phyloP scores from a whole-genome alignment of 2,797 vertebrate species.

The Acrossocheilus wenchowensis region DNA sequence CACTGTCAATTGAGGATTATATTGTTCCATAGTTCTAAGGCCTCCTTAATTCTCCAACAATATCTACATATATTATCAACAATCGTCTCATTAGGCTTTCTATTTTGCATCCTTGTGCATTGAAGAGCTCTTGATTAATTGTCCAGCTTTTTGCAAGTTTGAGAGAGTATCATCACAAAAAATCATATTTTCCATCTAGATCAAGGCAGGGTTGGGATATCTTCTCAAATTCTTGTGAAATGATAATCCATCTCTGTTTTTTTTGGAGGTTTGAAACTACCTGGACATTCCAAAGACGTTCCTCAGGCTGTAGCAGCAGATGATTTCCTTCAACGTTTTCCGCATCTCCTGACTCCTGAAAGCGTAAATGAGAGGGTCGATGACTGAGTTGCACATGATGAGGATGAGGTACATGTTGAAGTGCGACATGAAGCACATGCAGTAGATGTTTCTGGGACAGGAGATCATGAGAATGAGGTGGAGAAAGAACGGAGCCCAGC shows the following conservation, averaged over 20 bases:
- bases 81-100: not conserved
- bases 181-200: conserved; percentile 14
- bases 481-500: conserved; percentile 89
- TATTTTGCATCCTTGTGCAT: not conserved
- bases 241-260: not conserved
- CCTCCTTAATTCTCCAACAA: conserved; percentile 12
- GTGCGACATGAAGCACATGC: conserved; percentile 90
- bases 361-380: conserved; percentile 89
- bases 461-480: conserved; percentile 89
- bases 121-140: not conserved
- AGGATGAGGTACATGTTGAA: conserved; percentile 90
- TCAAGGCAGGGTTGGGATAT: not conserved
- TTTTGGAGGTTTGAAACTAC: not conserved
- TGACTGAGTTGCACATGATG: conserved; percentile 91
- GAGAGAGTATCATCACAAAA: not conserved
- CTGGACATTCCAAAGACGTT: conserved; percentile 69
- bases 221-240: not conserved
- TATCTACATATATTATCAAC: conserved; percentile 15
- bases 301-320: conserved; percentile 81
- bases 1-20: not conserved
- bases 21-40: not conserved
- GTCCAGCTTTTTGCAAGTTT: not conserved
- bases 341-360: conserved; percentile 89
- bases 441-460: conserved; percentile 88
- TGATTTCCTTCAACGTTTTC: conserved; percentile 88